Evolutionary conservation across 2,113 vertebrate genomes (phyloP).

Genomic region (Upupa epops): DNA sequence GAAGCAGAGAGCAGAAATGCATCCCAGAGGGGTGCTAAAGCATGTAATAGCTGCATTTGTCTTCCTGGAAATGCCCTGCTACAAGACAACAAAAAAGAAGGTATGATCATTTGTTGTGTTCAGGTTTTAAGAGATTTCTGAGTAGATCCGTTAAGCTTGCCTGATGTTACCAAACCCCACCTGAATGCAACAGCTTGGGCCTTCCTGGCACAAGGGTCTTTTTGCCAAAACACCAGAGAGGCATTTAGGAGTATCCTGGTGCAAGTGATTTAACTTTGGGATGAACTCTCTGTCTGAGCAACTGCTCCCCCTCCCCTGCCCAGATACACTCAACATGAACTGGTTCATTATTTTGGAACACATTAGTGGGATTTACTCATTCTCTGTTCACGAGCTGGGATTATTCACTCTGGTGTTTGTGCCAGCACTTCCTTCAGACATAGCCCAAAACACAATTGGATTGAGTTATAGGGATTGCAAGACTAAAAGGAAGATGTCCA

Average conservation of each 20-base stretch:
- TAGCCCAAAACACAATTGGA: not conserved
- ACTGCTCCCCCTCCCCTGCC: not conserved
- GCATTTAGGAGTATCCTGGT: not conserved
- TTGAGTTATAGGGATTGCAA: not conserved
- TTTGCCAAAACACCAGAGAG: not conserved
- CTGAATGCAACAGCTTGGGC: not conserved
- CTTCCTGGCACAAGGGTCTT: not conserved
- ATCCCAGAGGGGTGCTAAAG: conserved; percentile 51
- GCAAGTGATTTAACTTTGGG: not conserved
- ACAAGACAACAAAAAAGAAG: not conserved
- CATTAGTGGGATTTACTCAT: not conserved
- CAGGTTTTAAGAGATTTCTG: conserved; percentile 29
- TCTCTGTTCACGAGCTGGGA: not conserved
- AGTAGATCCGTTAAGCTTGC: conserved; percentile 37
- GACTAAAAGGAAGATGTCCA: not conserved
- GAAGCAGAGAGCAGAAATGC: conserved; percentile 27
- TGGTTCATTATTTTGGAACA: not conserved
- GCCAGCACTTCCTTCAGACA: not conserved
- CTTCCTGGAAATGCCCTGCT: conserved; percentile 30
- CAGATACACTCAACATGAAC: not conserved
- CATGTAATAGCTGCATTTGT: conserved; percentile 50
- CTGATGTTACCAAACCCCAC: not conserved
- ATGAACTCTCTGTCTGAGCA: not conserved
- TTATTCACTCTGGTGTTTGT: not conserved
- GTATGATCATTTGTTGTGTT: conserved; percentile 20